Evolutionary conservation across 2,797 vertebrate species (phyloP).

Genomic region (Acanthis flammea): DNA sequence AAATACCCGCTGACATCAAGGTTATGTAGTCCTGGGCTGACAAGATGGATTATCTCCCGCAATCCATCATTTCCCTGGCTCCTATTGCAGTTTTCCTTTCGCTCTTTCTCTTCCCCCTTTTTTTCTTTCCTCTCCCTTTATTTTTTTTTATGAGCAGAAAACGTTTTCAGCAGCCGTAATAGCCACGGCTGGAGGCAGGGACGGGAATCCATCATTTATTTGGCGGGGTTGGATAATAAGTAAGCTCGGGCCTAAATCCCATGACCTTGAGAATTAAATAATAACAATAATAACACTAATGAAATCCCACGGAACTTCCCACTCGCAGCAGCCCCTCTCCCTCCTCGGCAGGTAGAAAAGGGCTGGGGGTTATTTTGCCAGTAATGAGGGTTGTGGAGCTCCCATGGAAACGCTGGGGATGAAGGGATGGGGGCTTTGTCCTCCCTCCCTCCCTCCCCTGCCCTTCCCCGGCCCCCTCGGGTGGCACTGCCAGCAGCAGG

Average conservation of each 20-base stretch:
- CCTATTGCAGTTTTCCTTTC: conserved; percentile 48
- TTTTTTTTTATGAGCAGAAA: conserved; percentile 27
- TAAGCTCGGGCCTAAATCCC: conserved; percentile 69
- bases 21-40: conserved; percentile 66
- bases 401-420: not conserved
- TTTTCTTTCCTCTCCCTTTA: not conserved
- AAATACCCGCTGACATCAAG: conserved; percentile 75
- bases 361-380: not conserved
- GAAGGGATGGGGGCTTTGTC: not conserved
- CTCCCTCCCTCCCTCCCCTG: not conserved
- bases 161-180: conserved; percentile 70
- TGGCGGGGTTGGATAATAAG: conserved; percentile 65
- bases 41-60: conserved; percentile 68
- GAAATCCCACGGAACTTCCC: conserved; percentile 36
- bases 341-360: not conserved
- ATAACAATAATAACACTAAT: conserved; percentile 37
- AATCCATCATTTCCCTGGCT: conserved; percentile 49
- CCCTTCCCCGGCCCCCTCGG: not conserved
- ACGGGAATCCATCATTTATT: conserved; percentile 73
- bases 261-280: conserved; percentile 67
- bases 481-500: not conserved
- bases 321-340: not conserved
- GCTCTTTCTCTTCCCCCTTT: not conserved
- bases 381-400: not conserved
- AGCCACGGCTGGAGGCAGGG: conserved; percentile 68